Evolutionary conservation across 2,888 invertebrate species (phyloP), one percentile per base, ranked within the genome.

Genomic region (Icerya purchasi): DNA sequence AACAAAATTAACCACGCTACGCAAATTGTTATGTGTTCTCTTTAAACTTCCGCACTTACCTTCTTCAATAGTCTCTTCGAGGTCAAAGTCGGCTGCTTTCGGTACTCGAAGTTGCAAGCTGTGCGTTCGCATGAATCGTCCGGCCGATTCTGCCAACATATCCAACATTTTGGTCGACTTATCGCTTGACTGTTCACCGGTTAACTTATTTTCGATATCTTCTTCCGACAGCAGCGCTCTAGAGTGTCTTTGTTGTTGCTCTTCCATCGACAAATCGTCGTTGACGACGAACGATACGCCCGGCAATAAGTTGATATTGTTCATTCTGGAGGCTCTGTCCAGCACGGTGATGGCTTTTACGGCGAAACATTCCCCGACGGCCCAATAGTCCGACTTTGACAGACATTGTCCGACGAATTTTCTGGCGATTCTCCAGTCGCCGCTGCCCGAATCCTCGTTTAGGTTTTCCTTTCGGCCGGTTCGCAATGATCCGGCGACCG

Each of bases 61-160:
- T 82, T 86, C 86, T 72, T 80, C 81, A 65, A 87, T 76, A 49
- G 85, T 81, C 63, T 84, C 78, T 0, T 83, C 80, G 22, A 85
- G 75, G 64, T 78, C 77, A 63, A 75, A 76, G 1, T 79, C 72
- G 59, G 81, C 76, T 61, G 81, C 80, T 23, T 81, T 77, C 53
- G 84, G 82, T 61, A 86, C 73, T 68, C 82, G 82, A 24, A 88
- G 75, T 68, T 84, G 82, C 57, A 88, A 67, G 64, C 77, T 78
- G 70, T 81, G 79, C 22, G 76, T 76, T 65, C 75, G 73, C 62
- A 82, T 69, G 69, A 83, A 78, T 23, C 77, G 74, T 54, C 75
- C 67, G 22, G 74, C 74, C 10, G 78, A 75, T 62, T 79, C 75
- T 62, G 77, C 70, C 58, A 81, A 70, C 72, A 80, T 71, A 61